Conservation (phyloP, 30 jellyfish, hydroid and myxozoan species). For the Hydra vulgaris region DNA sequence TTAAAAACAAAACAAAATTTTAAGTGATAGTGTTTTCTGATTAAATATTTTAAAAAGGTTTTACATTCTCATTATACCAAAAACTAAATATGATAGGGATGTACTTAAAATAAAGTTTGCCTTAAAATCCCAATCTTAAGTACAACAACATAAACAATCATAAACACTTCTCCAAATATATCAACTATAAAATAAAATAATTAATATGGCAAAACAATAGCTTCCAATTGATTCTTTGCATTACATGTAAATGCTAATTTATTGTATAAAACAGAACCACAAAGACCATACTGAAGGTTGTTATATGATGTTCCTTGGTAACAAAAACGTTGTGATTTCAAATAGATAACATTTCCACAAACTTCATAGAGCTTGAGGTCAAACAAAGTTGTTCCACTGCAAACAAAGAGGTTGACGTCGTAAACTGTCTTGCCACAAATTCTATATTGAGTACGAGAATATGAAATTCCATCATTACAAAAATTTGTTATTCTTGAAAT, state of each 20-base stretch:
- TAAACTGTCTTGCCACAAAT: neutral
- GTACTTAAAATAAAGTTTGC: too few species aligned
- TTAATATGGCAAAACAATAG: neutral
- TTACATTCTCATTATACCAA: too few species aligned
- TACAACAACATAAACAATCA: too few species aligned
- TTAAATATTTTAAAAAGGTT: too few species aligned
- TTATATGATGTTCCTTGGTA: neutral
- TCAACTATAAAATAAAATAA: too few species aligned
- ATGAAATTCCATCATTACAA: neutral
- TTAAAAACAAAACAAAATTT: too few species aligned
- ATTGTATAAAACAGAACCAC: neutral
- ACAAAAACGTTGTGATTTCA: neutral
- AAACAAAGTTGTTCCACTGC: neutral
- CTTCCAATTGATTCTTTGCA: neutral
- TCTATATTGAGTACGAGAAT: neutral
- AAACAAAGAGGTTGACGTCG: neutral
- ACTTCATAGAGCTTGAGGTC: neutral
- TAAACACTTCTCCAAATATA: too few species aligned
- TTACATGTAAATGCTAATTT: neutral
- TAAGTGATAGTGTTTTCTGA: too few species aligned
- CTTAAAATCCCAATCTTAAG: too few species aligned
- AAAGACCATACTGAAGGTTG: neutral
- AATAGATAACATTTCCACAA: neutral
- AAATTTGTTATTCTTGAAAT: too few species aligned
- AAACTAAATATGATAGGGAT: too few species aligned